Evolutionary conservation across 2,797 vertebrate genomes (phyloP), one percentile per base, ranked within the genome.

Genomic region (Eutrigla gurnardus): DNA sequence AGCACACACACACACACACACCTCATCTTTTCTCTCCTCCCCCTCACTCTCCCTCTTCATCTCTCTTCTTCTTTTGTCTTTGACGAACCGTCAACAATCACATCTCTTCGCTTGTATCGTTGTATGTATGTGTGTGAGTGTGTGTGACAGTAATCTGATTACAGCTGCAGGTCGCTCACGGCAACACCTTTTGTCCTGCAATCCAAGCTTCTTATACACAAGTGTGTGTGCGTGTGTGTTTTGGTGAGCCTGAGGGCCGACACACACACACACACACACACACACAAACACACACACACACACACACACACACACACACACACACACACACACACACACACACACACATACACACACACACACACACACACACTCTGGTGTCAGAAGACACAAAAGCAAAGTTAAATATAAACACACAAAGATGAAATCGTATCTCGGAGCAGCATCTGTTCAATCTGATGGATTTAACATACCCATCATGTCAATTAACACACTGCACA

Each of bases 121-220:
- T 69, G n/a, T 74, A 58, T 82, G 73, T 73, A 73, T 70, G 64
- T 67, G 59, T 43, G 75, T 37, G 54, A 67, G 32, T 73, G 64
- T 83, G 67, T 73, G 49, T 39, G 77, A 86, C 80, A 88, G 77
- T 89, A 91, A 91, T 87, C 85, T 86, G 77, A 84, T 91, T 90
- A 81, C 85, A 81, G 80, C 75, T 52, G 70, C 81, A 78, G 77
- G 85, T 87, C 6, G 85, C 88, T 75, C 0, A 59, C 78, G 40
- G 86, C 83, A 76, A 64, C 75, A 87, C 80, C 84, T 90, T 90
- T 88, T 88, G 84, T 90, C 73, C 72, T 75, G 58, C 17, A 12
- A 84, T 84, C 4, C 37, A 53, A 65, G 59, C 53, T 60, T 74
- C 43, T 62, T 74, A 39, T 25, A 61, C 46, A 37, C 3, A 6